Percentiles rank a stretch among this genome's conserved stretches.
Evolutionary conservation across 2,113 vertebrate species (phyloP).

Genomic region (Atherinomorus stipes): DNA sequence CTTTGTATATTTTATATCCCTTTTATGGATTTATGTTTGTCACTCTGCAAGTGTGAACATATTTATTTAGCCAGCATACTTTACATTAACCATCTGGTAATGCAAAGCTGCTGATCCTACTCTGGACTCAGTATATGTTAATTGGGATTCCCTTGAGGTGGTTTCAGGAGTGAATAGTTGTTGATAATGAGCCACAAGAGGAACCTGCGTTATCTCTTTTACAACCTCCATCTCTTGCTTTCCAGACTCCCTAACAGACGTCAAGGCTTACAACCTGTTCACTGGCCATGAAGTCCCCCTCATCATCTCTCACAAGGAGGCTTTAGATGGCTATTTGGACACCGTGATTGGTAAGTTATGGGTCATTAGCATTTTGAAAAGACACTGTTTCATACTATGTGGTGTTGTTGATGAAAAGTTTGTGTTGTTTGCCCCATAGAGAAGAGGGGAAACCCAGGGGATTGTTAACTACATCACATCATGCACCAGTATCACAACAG

Average conservation of each 20-base stretch:
- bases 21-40: background rate
- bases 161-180: slow-evolving; percentile 42
- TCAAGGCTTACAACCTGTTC: slow-evolving; percentile 89
- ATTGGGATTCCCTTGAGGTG: slow-evolving; percentile 63
- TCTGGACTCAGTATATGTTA: slow-evolving; percentile 26
- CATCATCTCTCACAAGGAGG: slow-evolving; percentile 84
- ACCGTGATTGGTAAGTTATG: slow-evolving; percentile 88
- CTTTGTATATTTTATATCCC: background rate
- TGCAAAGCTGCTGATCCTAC: background rate
- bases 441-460: slow-evolving; percentile 33
- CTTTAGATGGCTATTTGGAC: slow-evolving; percentile 88
- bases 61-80: background rate
- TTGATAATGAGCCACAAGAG: slow-evolving; percentile 62
- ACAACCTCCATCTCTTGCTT: slow-evolving; percentile 60
- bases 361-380: background rate
- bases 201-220: slow-evolving; percentile 27
- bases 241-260: slow-evolving; percentile 89
- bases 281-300: slow-evolving; percentile 91
- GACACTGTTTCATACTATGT: background rate
- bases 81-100: background rate
- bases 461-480: slow-evolving; percentile 38
- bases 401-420: slow-evolving; percentile 6
- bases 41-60: background rate
- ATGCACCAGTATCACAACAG: slow-evolving; percentile 3
- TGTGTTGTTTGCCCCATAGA: slow-evolving; percentile 44